Percentiles rank a stretch among this genome's conserved stretches.
Evolutionary conservation across 2,113 vertebrate genomes (phyloP).

Genomic region (Hyaena hyaena): DNA sequence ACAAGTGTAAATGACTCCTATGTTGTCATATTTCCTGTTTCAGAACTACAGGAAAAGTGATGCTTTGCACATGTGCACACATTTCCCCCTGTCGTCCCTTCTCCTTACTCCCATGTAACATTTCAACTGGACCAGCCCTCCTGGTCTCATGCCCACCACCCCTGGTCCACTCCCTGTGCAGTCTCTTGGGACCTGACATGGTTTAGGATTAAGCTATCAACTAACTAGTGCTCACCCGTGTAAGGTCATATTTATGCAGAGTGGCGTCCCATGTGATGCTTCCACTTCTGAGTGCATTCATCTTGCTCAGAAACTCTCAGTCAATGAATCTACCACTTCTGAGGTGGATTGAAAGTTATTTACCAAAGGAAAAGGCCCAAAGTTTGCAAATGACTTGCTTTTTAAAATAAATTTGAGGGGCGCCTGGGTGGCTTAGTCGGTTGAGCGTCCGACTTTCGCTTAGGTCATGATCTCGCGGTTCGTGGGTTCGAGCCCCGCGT

Average conservation of each 20-base stretch:
- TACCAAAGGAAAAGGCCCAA: neutral
- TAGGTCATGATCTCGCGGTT: too few species aligned
- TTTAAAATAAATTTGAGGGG: neutral
- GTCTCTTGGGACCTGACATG: neutral
- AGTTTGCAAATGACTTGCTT: neutral
- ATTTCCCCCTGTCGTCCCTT: neutral
- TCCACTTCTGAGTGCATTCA: neutral
- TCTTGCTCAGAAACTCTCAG: neutral
- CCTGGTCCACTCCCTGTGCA: neutral
- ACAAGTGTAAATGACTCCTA: neutral
- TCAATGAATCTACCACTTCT: neutral
- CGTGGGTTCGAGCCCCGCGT: too few species aligned
- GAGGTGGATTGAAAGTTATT: neutral
- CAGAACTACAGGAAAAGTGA: slow-evolving; percentile 35
- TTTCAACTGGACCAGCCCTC: neutral
- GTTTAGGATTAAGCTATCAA: neutral
- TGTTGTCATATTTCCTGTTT: slow-evolving; percentile 66
- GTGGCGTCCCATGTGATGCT: neutral
- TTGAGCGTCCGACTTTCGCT: too few species aligned
- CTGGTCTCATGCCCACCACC: neutral
- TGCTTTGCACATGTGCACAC: neutral
- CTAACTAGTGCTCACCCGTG: neutral
- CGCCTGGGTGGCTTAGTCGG: too few species aligned
- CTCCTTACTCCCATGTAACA: neutral
- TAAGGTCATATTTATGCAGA: neutral